Percentiles rank a stretch among this genome's conserved stretches.
These are phyloP conservation scores for Anser cygnoides DNA, from an alignment of 2,113 vertebrate genomes.

Conservation along the genomic window DNA sequence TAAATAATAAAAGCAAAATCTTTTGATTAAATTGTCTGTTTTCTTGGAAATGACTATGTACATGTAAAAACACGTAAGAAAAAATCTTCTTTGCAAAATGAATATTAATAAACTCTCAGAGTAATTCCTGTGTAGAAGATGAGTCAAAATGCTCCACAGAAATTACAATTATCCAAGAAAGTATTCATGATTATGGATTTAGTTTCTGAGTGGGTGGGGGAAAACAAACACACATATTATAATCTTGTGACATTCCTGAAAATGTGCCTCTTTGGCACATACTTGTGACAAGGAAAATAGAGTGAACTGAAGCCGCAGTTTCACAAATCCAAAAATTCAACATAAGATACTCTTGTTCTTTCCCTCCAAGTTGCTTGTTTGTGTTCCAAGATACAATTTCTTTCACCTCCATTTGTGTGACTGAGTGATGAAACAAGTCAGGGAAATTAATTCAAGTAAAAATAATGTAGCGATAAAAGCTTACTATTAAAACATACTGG, in stretches of 20 bases:
- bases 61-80: neutral
- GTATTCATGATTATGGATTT: neutral
- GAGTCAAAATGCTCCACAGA: neutral
- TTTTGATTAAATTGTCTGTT: neutral
- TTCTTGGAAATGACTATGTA: neutral
- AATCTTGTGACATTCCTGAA: neutral
- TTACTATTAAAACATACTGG: neutral
- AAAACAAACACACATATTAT: neutral
- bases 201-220: neutral
- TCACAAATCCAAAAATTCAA: neutral
- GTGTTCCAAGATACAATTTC: neutral
- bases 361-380: neutral
- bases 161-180: neutral
- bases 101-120: neutral
- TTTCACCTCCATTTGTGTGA: neutral
- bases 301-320: neutral
- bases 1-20: neutral
- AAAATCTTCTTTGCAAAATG: neutral
- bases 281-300: neutral
- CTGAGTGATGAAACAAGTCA: neutral
- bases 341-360: neutral
- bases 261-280: neutral
- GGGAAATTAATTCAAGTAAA: neutral
- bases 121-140: neutral
- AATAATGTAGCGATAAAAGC: neutral